These are phyloP conservation scores for Ophraella communa DNA, from an alignment of 2,888 invertebrate species.

Conservation along the genomic window DNA sequence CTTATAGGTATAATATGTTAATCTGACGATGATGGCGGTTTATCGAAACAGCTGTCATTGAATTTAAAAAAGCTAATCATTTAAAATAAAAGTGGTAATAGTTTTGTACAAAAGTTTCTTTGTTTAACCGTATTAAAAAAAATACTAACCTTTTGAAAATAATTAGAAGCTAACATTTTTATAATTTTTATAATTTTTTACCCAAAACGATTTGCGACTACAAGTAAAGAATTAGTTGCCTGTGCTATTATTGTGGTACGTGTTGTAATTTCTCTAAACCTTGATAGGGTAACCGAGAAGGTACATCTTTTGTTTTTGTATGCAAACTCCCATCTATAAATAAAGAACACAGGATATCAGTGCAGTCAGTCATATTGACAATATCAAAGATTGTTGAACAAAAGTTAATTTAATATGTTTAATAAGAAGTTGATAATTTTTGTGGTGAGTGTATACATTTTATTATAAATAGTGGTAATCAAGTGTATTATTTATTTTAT, in stretches of 20 bases:
- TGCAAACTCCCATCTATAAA: slow-evolving; percentile 32
- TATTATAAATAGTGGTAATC: too few relatives aligned
- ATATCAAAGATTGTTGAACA: slow-evolving; percentile 2
- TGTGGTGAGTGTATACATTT: slow-evolving; percentile 14
- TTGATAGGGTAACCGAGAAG: slow-evolving; percentile 36
- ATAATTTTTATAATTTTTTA: background rate
- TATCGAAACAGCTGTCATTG: too few relatives aligned
- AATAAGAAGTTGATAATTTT: slow-evolving; percentile 18
- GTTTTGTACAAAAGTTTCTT: too few relatives aligned
- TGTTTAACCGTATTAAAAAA: too few relatives aligned
- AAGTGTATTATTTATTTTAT: too few relatives aligned
- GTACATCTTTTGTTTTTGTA: slow-evolving; percentile 36
- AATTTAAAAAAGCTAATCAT: too few relatives aligned
- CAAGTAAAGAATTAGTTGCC: background rate
- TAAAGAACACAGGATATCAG: slow-evolving; percentile 16
- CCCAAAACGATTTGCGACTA: background rate
- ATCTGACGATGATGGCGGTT: too few relatives aligned
- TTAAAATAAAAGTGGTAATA: too few relatives aligned
- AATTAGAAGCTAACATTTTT: too few relatives aligned
- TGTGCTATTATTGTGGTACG: slow-evolving; percentile 26
- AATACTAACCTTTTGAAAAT: too few relatives aligned
- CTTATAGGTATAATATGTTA: too few relatives aligned
- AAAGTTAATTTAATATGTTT: background rate
- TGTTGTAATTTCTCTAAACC: slow-evolving; percentile 37
- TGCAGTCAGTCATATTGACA: slow-evolving; percentile 24